Conservation (phyloP, 2,797 vertebrate species). For the Channa striata region DNA sequence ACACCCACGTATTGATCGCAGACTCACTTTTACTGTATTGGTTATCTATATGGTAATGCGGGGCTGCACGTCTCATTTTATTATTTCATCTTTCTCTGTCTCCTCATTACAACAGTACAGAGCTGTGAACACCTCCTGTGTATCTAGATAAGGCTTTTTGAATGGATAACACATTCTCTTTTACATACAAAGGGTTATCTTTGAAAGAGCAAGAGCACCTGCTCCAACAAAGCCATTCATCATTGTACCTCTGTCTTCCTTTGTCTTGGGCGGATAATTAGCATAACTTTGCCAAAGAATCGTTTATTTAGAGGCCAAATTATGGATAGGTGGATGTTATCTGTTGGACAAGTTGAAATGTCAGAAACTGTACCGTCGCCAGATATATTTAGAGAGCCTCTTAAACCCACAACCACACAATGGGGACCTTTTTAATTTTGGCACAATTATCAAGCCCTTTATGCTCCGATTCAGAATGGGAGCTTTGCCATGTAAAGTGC, state of each 20-base stretch:
- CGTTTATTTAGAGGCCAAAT: slow-evolving; percentile 49
- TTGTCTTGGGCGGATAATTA: slow-evolving; percentile 68
- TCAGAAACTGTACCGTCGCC: slow-evolving; percentile 14
- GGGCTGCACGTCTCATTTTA: slow-evolving; percentile 75
- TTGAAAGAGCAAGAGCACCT: slow-evolving; percentile 79
- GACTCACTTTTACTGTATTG: slow-evolving; percentile 73
- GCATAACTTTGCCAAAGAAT: slow-evolving; percentile 52
- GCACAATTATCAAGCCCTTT: slow-evolving; percentile 16
- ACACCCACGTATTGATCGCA: slow-evolving; percentile 75
- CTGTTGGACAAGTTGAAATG: slow-evolving; percentile 44
- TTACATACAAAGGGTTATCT: slow-evolving; percentile 83
- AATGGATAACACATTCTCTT: slow-evolving; percentile 84
- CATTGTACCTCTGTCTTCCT: slow-evolving; percentile 52
- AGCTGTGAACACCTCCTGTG: slow-evolving; percentile 74
- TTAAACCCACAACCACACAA: slow-evolving; percentile 25
- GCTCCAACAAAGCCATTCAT: slow-evolving; percentile 77
- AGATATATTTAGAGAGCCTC: slow-evolving; percentile 26
- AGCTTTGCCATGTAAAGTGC: slow-evolving; percentile 9
- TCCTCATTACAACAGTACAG: slow-evolving; percentile 74
- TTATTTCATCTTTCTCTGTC: slow-evolving; percentile 81
- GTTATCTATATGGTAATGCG: slow-evolving; percentile 88
- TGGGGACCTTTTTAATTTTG: slow-evolving; percentile 19
- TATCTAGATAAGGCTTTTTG: slow-evolving; percentile 85
- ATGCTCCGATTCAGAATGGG: neutral
- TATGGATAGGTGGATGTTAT: slow-evolving; percentile 46